Evolutionary conservation across 2,113 vertebrate species (phyloP).

Genomic region (Cyanoliseus patagonus): DNA sequence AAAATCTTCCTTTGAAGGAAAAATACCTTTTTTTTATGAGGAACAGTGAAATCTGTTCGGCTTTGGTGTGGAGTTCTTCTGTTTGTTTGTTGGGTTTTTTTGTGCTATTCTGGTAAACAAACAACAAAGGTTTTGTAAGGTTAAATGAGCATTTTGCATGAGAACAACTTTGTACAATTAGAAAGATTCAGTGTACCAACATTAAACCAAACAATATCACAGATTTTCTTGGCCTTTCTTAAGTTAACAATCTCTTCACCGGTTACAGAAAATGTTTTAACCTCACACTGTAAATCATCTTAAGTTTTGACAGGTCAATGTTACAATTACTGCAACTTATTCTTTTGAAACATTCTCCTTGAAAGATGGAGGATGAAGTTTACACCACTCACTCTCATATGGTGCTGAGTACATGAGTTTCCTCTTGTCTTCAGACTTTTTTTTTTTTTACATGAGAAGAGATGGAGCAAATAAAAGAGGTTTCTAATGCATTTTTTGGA

Average conservation of each 20-base stretch:
- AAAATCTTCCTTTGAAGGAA: not conserved
- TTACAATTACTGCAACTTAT: not conserved
- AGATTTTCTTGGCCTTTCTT: not conserved
- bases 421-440: not conserved
- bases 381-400: not conserved
- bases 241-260: not conserved
- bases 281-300: not conserved
- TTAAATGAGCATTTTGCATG: not conserved
- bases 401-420: not conserved
- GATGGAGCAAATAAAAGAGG: not conserved
- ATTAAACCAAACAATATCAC: not conserved
- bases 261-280: not conserved
- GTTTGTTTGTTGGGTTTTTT: not conserved
- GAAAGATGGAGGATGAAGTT: not conserved
- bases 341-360: not conserved
- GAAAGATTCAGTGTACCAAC: not conserved
- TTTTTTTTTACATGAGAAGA: not conserved
- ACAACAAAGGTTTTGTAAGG: not conserved
- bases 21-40: rapidly evolving
- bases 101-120: not conserved
- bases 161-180: not conserved
- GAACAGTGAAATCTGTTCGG: rapidly evolving
- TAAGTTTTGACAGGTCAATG: not conserved
- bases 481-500: not conserved
- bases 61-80: not conserved